Evolutionary conservation across 2,797 vertebrate species (phyloP).

Genomic region (Sebastes miniatus): DNA sequence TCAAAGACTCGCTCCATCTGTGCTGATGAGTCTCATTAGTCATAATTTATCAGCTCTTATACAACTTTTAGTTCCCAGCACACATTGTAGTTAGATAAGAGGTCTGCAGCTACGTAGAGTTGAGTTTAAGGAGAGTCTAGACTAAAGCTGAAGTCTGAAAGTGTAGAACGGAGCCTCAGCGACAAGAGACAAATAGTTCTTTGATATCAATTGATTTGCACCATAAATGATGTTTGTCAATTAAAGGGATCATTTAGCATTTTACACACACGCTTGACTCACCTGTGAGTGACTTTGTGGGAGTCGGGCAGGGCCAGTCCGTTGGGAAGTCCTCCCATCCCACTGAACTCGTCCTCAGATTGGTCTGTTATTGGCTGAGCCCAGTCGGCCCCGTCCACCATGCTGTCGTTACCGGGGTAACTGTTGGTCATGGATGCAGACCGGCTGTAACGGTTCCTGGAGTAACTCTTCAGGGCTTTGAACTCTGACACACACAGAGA

Average conservation of each 20-base stretch:
- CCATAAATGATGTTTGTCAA: no score
- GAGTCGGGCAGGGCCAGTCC: constrained; percentile 78
- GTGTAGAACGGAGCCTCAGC: no score
- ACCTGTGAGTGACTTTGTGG: constrained; percentile 95
- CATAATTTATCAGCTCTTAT: background rate
- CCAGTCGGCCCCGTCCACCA: background rate
- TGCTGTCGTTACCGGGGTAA: constrained; percentile 80
- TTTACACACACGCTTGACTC: background rate
- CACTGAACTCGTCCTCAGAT: constrained; percentile 86
- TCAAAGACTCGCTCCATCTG: background rate
- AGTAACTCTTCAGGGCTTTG: constrained; percentile 85
- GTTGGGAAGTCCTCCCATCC: constrained; percentile 82
- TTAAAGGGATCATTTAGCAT: no score
- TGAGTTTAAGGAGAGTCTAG: background rate
- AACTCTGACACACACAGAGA: constrained; percentile 80
- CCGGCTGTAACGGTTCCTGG: constrained; percentile 88
- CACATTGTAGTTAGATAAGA: background rate
- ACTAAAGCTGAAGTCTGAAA: background rate
- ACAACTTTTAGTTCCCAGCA: background rate
- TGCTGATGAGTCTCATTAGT: background rate
- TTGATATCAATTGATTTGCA: rapidly evolving
- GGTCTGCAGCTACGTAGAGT: background rate
- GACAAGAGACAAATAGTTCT: rapidly evolving
- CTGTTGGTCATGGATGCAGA: constrained; percentile 77
- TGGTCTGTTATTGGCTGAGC: constrained; percentile 23